A percentile compares a stretch with the other conserved stretches of the same genome.
Evolutionary conservation across 2,797 vertebrate genomes (phyloP).

Genomic region (Sarcophilus harrisii): DNA sequence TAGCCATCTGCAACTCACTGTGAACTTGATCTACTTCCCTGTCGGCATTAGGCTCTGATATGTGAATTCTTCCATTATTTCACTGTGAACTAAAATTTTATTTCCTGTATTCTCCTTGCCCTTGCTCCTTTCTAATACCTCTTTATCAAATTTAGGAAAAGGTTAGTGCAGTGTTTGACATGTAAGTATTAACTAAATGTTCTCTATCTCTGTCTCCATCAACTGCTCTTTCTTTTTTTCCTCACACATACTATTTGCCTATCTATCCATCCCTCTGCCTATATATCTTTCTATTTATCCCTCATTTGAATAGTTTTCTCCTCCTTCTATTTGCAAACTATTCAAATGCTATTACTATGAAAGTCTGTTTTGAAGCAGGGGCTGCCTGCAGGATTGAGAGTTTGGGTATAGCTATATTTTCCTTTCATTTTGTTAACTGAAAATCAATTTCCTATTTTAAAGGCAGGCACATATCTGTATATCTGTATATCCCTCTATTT

Average conservation of each 20-base stretch:
- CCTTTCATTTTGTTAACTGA: conserved; percentile 70
- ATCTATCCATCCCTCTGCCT: background rate
- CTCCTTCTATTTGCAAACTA: conserved; percentile 54
- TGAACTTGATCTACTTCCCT: background rate
- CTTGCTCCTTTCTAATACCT: background rate
- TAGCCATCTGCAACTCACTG: background rate
- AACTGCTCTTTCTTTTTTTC: background rate
- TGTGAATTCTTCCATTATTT: background rate
- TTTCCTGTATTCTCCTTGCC: background rate
- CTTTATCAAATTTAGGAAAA: background rate
- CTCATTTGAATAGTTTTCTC: no score
- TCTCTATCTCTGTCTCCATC: background rate
- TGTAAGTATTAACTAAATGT: background rate
- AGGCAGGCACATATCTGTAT: conserved; percentile 50
- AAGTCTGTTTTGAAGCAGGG: conserved; percentile 37
- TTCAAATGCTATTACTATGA: conserved; percentile 61
- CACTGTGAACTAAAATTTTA: background rate
- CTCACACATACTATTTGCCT: background rate
- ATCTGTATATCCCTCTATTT: no score
- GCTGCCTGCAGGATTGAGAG: conserved; percentile 64
- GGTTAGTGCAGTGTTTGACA: background rate
- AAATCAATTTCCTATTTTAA: conserved; percentile 78
- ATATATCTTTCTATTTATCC: background rate
- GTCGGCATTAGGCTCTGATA: background rate
- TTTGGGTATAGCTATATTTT: conserved; percentile 28